Evolutionary conservation across 2,888 invertebrate species (phyloP), one percentile per base, ranked within the genome.

Genomic region (Parnassius apollo): DNA sequence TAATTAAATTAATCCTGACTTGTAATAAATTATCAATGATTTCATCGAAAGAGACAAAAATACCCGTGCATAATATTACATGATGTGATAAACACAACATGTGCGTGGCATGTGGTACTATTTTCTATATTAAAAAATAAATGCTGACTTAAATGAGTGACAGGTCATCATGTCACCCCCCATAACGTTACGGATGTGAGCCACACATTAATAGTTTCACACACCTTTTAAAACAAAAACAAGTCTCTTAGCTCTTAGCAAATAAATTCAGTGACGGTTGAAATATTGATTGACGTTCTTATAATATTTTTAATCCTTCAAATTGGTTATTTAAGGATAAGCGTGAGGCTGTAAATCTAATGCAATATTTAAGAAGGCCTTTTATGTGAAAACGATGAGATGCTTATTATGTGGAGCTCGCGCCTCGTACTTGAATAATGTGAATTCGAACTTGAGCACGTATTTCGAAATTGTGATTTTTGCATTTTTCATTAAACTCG

Each of bases 391-490:
- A 54, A 45, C 54, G 57, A 50, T 2, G 50, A 42, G 10, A 54
- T 51, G 59, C 51, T 45, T 35, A 7, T 8, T 56, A 63, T 57
- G 57, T 48, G 48, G 35, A 35, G 51, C 56, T 22, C 58, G 54
- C 9, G 48, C 13, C 49, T 49, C 53, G 55, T 49, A 57, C 64
- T 59, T 60, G 56, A 60, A 57, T 35, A 60, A 64, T 51, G 46
- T 10, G 59, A 64, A 64, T 60, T 64, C 56, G 53, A 64, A 57
- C 64, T 64, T 64, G 64, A 64, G 64, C 64, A 64, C 64, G 64
- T 60, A 60, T 60, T 59, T 56, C 57, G 42, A 57, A 52, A 42
- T 64, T 56, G 56, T 60, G 60, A 57, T 64, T 60, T 60, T 53
- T 64, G 59, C 64, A 57, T 60, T 60, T 60, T 64, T 60, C 60